Conservation (phyloP, 2,797 vertebrate genomes). For the Pteropus rufus region DNA sequence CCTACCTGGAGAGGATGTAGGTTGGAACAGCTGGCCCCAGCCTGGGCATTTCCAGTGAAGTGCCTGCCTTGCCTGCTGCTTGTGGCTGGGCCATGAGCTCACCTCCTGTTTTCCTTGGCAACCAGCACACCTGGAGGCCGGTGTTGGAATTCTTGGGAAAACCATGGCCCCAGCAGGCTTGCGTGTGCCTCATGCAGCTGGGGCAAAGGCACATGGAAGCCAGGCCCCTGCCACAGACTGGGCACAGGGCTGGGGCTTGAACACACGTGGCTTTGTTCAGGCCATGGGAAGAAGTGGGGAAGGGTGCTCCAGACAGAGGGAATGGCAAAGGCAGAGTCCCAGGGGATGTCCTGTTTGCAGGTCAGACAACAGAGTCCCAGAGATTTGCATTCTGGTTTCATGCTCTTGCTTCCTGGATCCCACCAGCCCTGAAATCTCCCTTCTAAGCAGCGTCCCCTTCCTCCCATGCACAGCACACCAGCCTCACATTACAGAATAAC, state of each 20-base stretch:
- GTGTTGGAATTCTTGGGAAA: constrained; percentile 48
- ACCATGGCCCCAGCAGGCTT: background rate
- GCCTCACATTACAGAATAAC: background rate
- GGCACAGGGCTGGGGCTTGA: background rate
- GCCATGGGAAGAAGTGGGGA: background rate
- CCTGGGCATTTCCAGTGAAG: background rate
- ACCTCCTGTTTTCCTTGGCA: constrained; percentile 73
- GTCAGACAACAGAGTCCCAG: background rate
- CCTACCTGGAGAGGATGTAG: background rate
- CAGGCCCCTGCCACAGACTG: background rate
- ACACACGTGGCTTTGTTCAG: background rate
- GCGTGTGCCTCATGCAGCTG: background rate
- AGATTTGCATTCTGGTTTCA: background rate
- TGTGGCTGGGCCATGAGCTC: constrained; percentile 16
- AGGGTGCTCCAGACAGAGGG: background rate
- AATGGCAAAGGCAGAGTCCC: background rate
- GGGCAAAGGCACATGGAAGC: background rate
- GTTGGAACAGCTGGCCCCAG: background rate
- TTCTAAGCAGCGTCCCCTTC: background rate
- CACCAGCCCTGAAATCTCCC: background rate
- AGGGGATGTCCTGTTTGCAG: background rate
- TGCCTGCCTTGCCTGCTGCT: background rate
- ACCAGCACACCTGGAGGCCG: background rate
- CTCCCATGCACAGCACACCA: background rate
- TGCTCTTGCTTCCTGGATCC: background rate